These are phyloP conservation scores for Perca flavescens DNA, from an alignment of 2,113 vertebrate species.

Conservation along the genomic window DNA sequence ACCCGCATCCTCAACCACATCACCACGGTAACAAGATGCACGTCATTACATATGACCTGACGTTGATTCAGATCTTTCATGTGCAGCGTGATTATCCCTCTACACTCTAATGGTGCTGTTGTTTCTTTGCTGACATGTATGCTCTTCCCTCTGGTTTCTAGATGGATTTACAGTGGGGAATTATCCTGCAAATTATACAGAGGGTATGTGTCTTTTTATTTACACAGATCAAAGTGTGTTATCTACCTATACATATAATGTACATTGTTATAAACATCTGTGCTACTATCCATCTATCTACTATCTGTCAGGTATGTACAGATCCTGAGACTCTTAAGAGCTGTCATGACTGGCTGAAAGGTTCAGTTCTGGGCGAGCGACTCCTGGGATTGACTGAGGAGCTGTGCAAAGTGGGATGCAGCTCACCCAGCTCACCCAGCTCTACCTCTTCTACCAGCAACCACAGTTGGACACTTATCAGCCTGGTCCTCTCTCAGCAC, in stretches of 20 bases:
- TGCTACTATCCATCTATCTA: background rate
- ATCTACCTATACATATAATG: background rate
- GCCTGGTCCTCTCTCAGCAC: slow-evolving; percentile 91
- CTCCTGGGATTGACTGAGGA: slow-evolving; percentile 88
- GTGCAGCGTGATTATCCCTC: background rate
- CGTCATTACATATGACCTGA: background rate
- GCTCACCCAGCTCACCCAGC: slow-evolving; percentile 63
- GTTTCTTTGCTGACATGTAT: background rate
- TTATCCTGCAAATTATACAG: slow-evolving; percentile 92
- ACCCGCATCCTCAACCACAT: slow-evolving; percentile 90
- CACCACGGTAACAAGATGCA: slow-evolving; percentile 81
- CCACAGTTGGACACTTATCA: slow-evolving; percentile 91
- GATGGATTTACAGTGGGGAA: slow-evolving; percentile 90
- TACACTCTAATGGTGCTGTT: background rate
- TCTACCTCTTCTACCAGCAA: slow-evolving; percentile 76
- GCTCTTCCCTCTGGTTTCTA: slow-evolving; percentile 67
- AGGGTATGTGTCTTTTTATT: slow-evolving; percentile 84
- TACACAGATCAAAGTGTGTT: background rate
- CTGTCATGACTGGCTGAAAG: slow-evolving; percentile 91
- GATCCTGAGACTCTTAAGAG: slow-evolving; percentile 83
- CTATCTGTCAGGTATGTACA: slow-evolving; percentile 86
- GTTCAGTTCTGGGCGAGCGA: slow-evolving; percentile 89
- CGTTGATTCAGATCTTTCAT: background rate
- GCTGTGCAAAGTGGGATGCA: slow-evolving; percentile 85
- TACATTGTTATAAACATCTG: background rate